Percentiles rank a stretch among this genome's conserved stretches.
phyloP scores from a whole-genome alignment of 2,888 invertebrate genomes.

The Eupithecia pulchellata region DNA sequence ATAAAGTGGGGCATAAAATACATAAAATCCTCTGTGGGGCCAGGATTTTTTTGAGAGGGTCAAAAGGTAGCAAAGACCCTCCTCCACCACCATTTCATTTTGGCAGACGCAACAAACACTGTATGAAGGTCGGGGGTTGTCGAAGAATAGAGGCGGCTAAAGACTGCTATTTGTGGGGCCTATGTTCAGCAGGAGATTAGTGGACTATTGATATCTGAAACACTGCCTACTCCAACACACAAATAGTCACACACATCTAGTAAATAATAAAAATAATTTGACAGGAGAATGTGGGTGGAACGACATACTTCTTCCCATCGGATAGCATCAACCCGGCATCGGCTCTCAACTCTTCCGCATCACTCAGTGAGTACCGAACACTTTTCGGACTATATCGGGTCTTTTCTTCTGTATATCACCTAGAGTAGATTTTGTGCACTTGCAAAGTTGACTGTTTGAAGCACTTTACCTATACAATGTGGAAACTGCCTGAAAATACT shows the following conservation, averaged over 20 bases:
- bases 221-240: not conserved
- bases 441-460: too few species aligned
- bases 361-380: conserved; percentile 63
- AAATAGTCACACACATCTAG: not conserved
- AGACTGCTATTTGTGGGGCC: not conserved
- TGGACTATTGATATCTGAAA: too few species aligned
- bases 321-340: conserved; percentile 80
- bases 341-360: conserved; percentile 68
- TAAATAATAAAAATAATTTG: conserved; percentile 19
- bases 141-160: not conserved
- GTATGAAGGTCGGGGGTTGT: not conserved
- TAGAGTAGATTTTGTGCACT: too few species aligned
- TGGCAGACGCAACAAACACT: too few species aligned
- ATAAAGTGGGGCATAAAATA: too few species aligned
- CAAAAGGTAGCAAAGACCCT: too few species aligned
- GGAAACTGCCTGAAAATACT: too few species aligned
- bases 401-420: not conserved
- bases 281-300: conserved; percentile 96
- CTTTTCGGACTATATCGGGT: not conserved
- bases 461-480: too few species aligned
- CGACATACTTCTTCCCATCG: conserved; percentile 95
- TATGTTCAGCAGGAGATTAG: not conserved
- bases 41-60: too few species aligned
- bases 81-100: too few species aligned
- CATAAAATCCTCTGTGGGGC: too few species aligned